Evolutionary conservation across 2,888 invertebrate species (phyloP), one percentile per base, ranked within the genome.

Genomic region (Athalia cordata): DNA sequence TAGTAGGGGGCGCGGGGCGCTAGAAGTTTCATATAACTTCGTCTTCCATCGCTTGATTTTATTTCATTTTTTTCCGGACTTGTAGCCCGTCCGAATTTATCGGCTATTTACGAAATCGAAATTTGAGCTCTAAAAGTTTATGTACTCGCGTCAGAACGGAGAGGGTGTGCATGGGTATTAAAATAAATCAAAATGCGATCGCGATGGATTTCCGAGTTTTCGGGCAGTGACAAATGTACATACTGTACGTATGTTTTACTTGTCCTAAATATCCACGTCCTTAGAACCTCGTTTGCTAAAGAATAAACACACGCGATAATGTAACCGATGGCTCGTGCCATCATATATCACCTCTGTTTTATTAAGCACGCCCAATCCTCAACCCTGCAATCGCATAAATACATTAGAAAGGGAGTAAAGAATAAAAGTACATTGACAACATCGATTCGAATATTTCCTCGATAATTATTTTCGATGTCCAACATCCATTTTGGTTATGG

Each of bases 71-170:
- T 29, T n/a, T 13, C 43, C 43, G 11, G 4, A n/a, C 49, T 15
- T 5, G n/a, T 45, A 4, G 47, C 29, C 29, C 29, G 45, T 59
- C 45, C 52, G 59, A 52, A 72, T 72, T 72, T 47, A 72, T 47
- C 47, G 59, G 72, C 59, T 59, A 72, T 52, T 72, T 72, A 72
- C 47, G 7, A 59, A 59, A 72, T 72, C 57, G 72, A 59, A 72
- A 72, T 45, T 72, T 72, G 15, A 45, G 47, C 72, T 72, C 29
- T 13, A 47, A 59, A 47, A 59, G 59, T 59, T 72, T 59, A 47
- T 59, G 43, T n/a, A 7, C 11, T 55, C 13, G 13, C 9, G 59
- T 59, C 43, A 59, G 72, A 72, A 59, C 45, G 47, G 9, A 15
- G 59, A 29, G 29, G 29, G 29, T 57, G 47, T 59, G 59, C 57